Percentiles rank a stretch among this genome's conserved stretches.
These are phyloP conservation scores for Cryptomyrus ogoouensis DNA, from an alignment of 2,113 vertebrate species.

Conservation along the genomic window DNA sequence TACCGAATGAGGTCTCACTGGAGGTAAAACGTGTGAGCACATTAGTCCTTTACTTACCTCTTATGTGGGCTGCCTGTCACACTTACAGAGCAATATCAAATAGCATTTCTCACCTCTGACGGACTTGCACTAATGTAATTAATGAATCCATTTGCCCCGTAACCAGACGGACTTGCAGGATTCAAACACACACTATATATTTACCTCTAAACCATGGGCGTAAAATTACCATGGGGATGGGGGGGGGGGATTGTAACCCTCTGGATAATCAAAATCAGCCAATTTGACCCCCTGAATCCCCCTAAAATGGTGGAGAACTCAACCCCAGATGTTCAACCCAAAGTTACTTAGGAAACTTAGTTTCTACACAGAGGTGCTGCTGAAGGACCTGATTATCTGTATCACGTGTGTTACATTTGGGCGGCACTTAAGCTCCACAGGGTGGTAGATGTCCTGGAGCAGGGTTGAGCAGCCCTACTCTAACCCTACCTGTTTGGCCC, in stretches of 20 bases:
- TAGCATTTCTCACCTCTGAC: not conserved
- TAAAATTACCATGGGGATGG: not conserved
- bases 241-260: not conserved
- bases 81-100: not conserved
- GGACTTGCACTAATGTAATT: not conserved
- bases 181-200: not conserved
- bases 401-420: no score
- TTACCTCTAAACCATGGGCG: not conserved
- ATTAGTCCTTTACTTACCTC: not conserved
- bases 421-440: no score
- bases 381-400: no score
- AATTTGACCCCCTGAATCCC: not conserved
- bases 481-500: not conserved
- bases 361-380: no score
- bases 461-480: not conserved
- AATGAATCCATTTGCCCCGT: not conserved
- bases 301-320: not conserved
- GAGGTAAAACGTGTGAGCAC: not conserved
- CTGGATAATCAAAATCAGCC: not conserved
- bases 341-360: not conserved
- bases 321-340: not conserved
- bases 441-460: no score
- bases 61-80: not conserved
- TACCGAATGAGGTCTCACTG: not conserved
- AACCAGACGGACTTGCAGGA: not conserved